Evolutionary conservation across 2,888 invertebrate species (phyloP).

Genomic region (Aphodius sticticus): DNA sequence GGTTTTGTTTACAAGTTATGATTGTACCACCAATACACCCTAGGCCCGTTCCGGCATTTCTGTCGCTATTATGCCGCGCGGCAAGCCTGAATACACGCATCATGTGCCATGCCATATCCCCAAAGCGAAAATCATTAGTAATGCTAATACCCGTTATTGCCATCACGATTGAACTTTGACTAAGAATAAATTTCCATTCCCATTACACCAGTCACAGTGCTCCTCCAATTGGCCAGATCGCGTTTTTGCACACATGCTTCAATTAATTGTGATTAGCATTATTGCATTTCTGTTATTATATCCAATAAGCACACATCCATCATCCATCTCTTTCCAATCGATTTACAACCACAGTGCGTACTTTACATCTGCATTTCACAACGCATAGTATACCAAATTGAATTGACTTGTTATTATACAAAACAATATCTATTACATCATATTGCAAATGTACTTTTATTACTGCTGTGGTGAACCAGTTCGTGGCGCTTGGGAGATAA

Average conservation of each 20-base stretch:
- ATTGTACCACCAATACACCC: not conserved
- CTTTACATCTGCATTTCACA: not conserved
- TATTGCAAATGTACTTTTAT: too few relatives aligned
- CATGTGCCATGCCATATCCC: not conserved
- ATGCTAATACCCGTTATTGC: not conserved
- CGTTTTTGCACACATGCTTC: not conserved
- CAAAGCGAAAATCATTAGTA: not conserved
- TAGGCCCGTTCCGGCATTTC: not conserved
- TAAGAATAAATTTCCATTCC: conserved; percentile 4
- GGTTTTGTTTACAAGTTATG: conserved; percentile 4
- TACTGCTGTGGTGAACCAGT: too few relatives aligned
- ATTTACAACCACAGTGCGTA: not conserved
- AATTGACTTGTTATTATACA: too few relatives aligned
- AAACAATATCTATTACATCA: too few relatives aligned
- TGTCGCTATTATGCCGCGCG: not conserved
- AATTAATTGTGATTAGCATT: not conserved
- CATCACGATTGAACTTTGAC: not conserved
- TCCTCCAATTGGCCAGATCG: not conserved
- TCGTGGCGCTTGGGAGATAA: too few relatives aligned
- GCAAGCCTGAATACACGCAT: not conserved
- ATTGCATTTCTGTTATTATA: not conserved
- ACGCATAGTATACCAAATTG: not conserved
- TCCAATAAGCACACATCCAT: not conserved
- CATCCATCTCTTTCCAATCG: not conserved
- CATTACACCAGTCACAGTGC: not conserved